Base-by-base conservation (phyloP, 2,113 vertebrate species). In the Micromys minutus region DNA sequence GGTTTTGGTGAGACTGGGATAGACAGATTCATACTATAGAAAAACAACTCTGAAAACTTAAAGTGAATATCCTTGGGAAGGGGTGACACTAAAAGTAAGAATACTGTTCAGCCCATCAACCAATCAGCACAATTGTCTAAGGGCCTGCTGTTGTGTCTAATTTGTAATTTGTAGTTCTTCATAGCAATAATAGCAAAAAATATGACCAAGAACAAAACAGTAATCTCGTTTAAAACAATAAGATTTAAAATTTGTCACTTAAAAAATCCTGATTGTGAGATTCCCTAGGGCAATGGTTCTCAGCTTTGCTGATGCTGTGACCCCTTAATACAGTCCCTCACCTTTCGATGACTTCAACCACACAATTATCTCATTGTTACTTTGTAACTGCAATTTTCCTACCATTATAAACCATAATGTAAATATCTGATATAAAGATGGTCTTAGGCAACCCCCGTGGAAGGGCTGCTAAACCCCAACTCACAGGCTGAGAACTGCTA, bases 21-120 rank as follows among this genome's bases (percentile, higher is more conserved):
- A 90, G 12, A 89, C 6, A 81, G 16, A 72, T 76, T 81, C 61
- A 2, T 52, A 1, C 88, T n/a, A 76, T 24, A 47, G 75, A 91
- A 69, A 93, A 91, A 84, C 59, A 94, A 59, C 34, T 89, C 31
- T 83, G 24, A 12, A 87, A 79, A 94, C 79, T 39, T 15, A 42
- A 75, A 88, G 67, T 91, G 21, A 83, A 15, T 39, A 86, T 50
- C 39, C 1, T 75, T 84, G n/a, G 65, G 21, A 94, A 94, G 1
- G 61, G 29, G 2, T 75, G 36, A 90, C 26, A 77, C 15, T 55
- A 81, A 76, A 83, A 22, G 3, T 45, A 94, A 29, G n/a, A 61
- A 71, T 9, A 91, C 15, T 31, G 67, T 39, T 47, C 42, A 77
- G 13, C 29, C 42, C 74, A 22, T 34, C 7, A 91, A 15, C 39